Conservation (phyloP, 2,113 vertebrate species). For the Chloropsis hardwickii region DNA sequence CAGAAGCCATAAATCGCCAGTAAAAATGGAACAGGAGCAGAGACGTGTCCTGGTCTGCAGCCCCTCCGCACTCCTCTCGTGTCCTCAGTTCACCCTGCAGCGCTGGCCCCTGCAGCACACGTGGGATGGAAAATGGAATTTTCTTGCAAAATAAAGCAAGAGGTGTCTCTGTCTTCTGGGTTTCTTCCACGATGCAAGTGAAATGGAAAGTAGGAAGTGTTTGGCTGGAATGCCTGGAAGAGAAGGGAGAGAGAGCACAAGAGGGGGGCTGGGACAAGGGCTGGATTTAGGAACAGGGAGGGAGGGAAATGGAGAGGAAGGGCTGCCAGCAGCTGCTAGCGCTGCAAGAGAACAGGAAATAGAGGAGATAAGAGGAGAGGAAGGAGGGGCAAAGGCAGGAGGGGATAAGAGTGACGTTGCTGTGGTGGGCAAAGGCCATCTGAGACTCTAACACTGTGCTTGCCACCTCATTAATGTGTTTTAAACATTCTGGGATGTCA, state of each 20-base stretch:
- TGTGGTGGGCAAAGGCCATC: background rate
- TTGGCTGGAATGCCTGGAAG: background rate
- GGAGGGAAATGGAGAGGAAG: background rate
- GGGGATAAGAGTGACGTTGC: background rate
- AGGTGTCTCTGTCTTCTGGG: background rate
- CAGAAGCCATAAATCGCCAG: rapidly evolving
- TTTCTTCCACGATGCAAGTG: background rate
- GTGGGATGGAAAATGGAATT: background rate
- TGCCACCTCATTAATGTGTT: constrained; percentile 10
- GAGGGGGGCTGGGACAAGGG: background rate
- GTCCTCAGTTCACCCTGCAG: background rate
- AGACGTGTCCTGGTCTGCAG: background rate
- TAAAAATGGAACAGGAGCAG: background rate
- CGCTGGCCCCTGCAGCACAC: background rate
- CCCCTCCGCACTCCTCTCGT: rapidly evolving
- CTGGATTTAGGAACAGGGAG: background rate
- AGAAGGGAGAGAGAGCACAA: background rate
- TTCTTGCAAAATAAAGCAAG: background rate
- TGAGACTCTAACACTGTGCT: background rate
- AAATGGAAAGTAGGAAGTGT: background rate
- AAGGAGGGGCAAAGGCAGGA: background rate
- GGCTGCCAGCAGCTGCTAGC: background rate
- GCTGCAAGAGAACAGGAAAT: background rate
- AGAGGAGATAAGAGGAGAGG: background rate
- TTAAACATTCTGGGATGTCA: constrained; percentile 38